Evolutionary conservation across 64 coral and sea anemone genomes (phyloP).

Genomic region (Pocillopora verrucosa): DNA sequence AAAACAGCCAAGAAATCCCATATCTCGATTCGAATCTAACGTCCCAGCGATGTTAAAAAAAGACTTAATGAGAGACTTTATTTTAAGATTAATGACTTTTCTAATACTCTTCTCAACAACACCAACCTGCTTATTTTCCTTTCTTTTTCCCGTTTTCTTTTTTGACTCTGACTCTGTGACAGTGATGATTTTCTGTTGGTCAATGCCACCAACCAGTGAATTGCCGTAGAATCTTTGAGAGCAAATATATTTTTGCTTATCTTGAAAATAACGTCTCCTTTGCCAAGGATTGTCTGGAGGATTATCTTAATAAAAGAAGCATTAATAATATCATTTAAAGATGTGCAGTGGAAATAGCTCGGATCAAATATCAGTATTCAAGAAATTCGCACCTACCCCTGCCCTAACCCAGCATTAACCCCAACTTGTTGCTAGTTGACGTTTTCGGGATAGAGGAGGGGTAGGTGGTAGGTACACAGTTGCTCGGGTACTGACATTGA

Average conservation of each 20-base stretch:
- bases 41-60: no score
- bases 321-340: background rate
- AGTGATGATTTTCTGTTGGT: conserved; percentile 19
- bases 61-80: no score
- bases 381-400: no score
- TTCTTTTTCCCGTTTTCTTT: conserved; percentile 13
- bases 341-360: background rate
- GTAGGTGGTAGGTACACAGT: no score
- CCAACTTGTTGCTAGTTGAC: no score
- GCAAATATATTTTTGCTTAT: conserved; percentile 8
- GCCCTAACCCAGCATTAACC: no score
- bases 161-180: background rate
- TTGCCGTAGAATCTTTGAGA: conserved; percentile 41
- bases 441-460: no score
- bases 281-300: conserved; percentile 3
- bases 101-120: background rate
- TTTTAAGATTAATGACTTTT: background rate
- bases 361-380: no score
- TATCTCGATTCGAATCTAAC: no score
- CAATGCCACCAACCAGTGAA: conserved; percentile 45
- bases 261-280: background rate
- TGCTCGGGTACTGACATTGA: no score
- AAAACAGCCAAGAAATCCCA: no score
- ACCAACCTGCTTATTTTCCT: background rate
- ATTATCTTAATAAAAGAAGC: conserved; percentile 18